Conservation (phyloP, 92 coral and sea anemone species). For the Micromussa lordhowensis region DNA sequence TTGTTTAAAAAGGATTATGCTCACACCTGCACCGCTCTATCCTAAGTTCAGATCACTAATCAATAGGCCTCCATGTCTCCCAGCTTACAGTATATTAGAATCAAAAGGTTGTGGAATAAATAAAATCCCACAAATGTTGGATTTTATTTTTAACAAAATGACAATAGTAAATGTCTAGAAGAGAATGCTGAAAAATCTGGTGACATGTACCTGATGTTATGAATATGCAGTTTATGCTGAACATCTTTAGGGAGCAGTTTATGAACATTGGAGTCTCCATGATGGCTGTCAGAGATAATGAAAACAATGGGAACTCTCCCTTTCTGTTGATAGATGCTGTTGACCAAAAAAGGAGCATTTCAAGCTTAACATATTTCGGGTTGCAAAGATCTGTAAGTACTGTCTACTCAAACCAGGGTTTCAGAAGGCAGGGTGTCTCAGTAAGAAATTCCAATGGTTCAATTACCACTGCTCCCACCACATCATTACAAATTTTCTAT, state of each 20-base stretch:
- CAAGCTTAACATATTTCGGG: neutral
- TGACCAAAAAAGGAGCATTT: neutral
- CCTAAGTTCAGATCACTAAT: too few relatives aligned
- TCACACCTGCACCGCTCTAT: too few relatives aligned
- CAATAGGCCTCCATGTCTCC: too few relatives aligned
- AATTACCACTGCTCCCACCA: too few relatives aligned
- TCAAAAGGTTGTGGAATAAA: too few relatives aligned
- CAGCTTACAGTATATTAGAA: too few relatives aligned
- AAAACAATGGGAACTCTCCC: conserved; percentile 94
- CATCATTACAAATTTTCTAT: too few relatives aligned
- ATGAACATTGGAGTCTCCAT: conserved; percentile 87
- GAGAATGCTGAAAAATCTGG: neutral
- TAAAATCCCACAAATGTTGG: too few relatives aligned
- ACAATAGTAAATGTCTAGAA: neutral
- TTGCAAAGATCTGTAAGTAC: neutral
- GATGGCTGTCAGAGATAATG: conserved; percentile 90
- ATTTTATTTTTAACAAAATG: too few relatives aligned
- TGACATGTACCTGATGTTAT: conserved; percentile 72
- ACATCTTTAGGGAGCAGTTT: conserved; percentile 84
- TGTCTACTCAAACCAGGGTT: neutral
- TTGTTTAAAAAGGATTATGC: too few relatives aligned
- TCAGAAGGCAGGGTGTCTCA: too few relatives aligned
- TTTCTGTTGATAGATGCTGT: conserved; percentile 74
- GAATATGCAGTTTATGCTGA: conserved; percentile 68
- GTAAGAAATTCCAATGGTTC: too few relatives aligned